Conservation (phyloP, 2,113 vertebrate species). For the Cephalopholis sonnerati region DNA sequence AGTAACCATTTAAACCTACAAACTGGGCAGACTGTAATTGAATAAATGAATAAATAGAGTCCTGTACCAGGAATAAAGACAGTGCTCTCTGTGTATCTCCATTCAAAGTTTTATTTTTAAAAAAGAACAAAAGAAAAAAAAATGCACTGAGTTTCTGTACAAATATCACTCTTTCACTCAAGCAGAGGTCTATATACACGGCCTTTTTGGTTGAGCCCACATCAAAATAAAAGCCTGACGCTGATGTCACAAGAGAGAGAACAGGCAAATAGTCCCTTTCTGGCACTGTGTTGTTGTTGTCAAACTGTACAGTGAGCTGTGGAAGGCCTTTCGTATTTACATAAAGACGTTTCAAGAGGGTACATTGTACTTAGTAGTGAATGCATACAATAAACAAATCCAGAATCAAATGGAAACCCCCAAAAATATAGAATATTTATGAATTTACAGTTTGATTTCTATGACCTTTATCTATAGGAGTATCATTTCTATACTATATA, state of each 20-base stretch:
- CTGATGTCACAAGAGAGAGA: conserved; percentile 8
- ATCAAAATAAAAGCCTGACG: conserved; percentile 32
- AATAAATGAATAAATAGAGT: not conserved
- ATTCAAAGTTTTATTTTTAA: conserved; percentile 74
- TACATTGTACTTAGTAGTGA: conserved; percentile 38
- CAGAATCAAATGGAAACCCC: conserved; percentile 34
- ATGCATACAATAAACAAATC: conserved; percentile 38
- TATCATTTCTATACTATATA: conserved; percentile 61
- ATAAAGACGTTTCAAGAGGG: conserved; percentile 15
- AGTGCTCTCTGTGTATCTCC: conserved; percentile 18
- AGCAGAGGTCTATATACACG: conserved; percentile 58
- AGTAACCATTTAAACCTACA: not conserved
- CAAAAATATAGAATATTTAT: conserved; percentile 48
- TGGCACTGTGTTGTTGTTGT: conserved; percentile 31
- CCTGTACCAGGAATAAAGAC: conserved; percentile 1
- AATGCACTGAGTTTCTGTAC: conserved; percentile 65
- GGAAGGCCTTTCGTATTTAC: conserved; percentile 17
- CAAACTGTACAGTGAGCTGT: conserved; percentile 10
- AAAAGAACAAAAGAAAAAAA: conserved; percentile 66
- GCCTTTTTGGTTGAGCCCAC: conserved; percentile 13
- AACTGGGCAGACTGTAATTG: not conserved
- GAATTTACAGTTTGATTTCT: conserved; percentile 67
- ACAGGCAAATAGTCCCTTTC: conserved; percentile 5
- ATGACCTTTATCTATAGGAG: conserved; percentile 40
- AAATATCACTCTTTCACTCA: conserved; percentile 71